Evolutionary conservation across 1,140 invertebrate species (phyloP).

Genomic region (Scaptomyza pallida): DNA sequence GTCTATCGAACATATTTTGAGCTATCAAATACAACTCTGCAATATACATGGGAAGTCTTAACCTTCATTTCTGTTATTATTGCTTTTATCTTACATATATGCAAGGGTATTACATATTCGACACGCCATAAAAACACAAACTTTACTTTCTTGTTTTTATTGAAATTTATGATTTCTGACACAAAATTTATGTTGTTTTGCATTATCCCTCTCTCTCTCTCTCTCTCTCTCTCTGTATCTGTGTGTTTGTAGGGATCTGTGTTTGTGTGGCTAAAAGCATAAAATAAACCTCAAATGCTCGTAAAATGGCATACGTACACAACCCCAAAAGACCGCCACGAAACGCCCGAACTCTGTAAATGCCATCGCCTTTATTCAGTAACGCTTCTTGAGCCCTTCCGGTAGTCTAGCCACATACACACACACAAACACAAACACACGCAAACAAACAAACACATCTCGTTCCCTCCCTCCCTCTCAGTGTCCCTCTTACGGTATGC

Average conservation of each 20-base stretch:
- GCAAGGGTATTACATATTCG: not conserved
- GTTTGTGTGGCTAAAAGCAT: constrained; percentile 49
- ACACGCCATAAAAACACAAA: not conserved
- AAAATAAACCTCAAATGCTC: constrained; percentile 81
- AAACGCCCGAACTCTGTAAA: constrained; percentile 14
- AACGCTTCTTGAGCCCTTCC: constrained; percentile 50
- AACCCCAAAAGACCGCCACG: constrained; percentile 23
- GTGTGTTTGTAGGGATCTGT: constrained; percentile 7
- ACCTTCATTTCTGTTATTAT: too few relatives aligned
- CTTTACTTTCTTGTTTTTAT: constrained; percentile 55
- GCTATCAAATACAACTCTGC: too few relatives aligned
- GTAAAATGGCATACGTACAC: constrained; percentile 61
- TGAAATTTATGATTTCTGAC: constrained; percentile 82
- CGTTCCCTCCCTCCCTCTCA: not conserved
- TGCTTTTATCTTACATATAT: not conserved
- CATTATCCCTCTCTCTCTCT: too few relatives aligned
- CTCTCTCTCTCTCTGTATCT: not conserved
- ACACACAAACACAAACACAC: constrained; percentile 5
- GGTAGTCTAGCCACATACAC: constrained; percentile 40
- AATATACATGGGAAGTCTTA: too few relatives aligned
- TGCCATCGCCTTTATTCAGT: constrained; percentile 4
- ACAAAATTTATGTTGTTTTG: constrained; percentile 79
- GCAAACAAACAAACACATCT: not conserved
- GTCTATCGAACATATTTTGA: too few relatives aligned
- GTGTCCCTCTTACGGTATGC: not conserved